These are phyloP conservation scores for Linepithema humile DNA, from an alignment of 1,140 invertebrate genomes.

Conservation along the genomic window DNA sequence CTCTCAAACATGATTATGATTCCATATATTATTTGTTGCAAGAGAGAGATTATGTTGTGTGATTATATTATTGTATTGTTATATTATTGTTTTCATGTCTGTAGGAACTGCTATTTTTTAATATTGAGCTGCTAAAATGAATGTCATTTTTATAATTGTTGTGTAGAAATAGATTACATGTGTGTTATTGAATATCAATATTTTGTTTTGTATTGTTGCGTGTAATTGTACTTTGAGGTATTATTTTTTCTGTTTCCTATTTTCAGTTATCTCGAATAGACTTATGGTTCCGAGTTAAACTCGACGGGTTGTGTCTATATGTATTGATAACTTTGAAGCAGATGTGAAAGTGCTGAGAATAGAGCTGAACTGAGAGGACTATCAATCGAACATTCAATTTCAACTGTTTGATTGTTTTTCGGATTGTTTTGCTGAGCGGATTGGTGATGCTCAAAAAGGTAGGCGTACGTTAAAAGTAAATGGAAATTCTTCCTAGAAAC, in stretches of 20 bases:
- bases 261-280: background rate
- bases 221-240: background rate
- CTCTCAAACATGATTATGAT: background rate
- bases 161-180: background rate
- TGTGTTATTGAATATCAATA: background rate
- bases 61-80: background rate
- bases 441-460: background rate
- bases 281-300: slow-evolving; percentile 3
- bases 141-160: background rate
- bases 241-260: background rate
- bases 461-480: background rate
- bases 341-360: background rate
- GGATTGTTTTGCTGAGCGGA: slow-evolving; percentile 9
- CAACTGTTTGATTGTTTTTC: slow-evolving; percentile 40
- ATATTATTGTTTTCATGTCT: background rate
- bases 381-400: slow-evolving; percentile 48
- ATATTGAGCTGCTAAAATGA: background rate
- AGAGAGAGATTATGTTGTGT: background rate
- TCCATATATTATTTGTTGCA: background rate
- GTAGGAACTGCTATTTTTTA: background rate
- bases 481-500: background rate
- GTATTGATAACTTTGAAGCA: background rate
- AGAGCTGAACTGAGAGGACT: background rate
- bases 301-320: background rate
- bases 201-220: background rate